Percentiles rank a stretch among this genome's conserved stretches.
These are phyloP conservation scores for Hemichromis elongatus DNA, from an alignment of 2,113 vertebrate species.

Conservation along the genomic window DNA sequence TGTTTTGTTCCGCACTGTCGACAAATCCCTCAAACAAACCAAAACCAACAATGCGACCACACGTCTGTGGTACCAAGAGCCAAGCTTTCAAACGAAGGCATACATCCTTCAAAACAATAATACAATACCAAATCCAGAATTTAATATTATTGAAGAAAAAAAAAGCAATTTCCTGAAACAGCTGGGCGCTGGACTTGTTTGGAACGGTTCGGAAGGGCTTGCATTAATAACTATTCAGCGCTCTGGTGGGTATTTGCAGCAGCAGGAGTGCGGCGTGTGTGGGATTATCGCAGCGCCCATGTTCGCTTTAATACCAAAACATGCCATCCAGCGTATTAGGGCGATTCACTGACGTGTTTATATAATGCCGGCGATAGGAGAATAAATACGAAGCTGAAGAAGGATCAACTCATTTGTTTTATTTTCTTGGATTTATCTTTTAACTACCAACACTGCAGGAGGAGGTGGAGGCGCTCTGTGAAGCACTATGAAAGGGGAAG, in stretches of 20 bases:
- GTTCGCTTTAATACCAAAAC: background rate
- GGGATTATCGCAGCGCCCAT: background rate
- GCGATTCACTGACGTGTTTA: background rate
- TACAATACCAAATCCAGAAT: background rate
- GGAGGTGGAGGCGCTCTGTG: background rate
- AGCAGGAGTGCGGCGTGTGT: background rate
- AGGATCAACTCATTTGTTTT: background rate
- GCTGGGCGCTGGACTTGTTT: background rate
- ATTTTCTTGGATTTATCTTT: background rate
- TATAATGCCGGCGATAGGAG: background rate
- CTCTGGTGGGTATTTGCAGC: background rate
- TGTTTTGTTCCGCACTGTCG: background rate
- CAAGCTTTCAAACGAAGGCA: background rate
- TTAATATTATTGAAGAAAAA: background rate
- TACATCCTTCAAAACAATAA: background rate
- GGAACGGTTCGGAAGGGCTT: background rate
- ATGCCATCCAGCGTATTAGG: background rate
- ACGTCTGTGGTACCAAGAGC: background rate
- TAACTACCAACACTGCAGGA: background rate
- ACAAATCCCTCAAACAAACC: background rate
- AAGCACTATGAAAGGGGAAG: rapidly evolving
- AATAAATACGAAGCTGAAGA: background rate
- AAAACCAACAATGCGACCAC: background rate
- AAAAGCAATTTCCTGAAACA: background rate
- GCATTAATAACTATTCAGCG: background rate